A percentile compares a stretch with the other conserved stretches of the same genome.
Evolutionary conservation across 2,113 vertebrate species (phyloP).

Genomic region (Cervus canadensis): DNA sequence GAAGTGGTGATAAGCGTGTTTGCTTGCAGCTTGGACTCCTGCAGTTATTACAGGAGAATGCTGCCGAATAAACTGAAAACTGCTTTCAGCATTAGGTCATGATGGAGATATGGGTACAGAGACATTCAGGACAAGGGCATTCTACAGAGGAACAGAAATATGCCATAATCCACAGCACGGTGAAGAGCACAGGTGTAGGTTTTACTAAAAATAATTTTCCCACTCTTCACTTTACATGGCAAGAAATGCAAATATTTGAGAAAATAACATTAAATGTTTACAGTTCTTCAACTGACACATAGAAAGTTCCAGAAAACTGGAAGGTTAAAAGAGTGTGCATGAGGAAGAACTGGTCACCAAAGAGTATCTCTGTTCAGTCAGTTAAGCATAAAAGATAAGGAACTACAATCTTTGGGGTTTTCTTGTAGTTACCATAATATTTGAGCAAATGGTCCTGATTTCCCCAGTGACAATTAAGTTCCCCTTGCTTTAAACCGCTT

Average conservation of each 20-base stretch:
- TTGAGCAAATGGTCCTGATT: not conserved
- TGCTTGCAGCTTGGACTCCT: not conserved
- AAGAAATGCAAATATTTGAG: conserved; percentile 55
- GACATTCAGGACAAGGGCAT: not conserved
- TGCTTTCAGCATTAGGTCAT: not conserved
- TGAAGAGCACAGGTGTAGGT: not conserved
- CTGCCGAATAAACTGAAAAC: not conserved
- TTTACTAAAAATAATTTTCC: conserved; percentile 16
- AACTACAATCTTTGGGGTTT: conserved; percentile 13
- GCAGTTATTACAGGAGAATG: not conserved
- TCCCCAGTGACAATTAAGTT: not conserved
- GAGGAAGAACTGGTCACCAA: conserved; percentile 6
- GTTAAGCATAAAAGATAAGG: not conserved
- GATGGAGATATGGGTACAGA: not conserved
- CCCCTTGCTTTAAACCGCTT: not conserved
- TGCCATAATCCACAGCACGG: not conserved
- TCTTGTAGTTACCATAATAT: not conserved
- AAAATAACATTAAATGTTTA: conserved; percentile 45
- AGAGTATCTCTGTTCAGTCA: not conserved
- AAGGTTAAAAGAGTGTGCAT: not conserved
- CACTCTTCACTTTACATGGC: not conserved
- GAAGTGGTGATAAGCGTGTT: not conserved
- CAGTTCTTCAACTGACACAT: not conserved
- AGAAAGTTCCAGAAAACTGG: not conserved
- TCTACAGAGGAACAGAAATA: not conserved